A percentile compares a stretch with the other conserved stretches of the same genome.
Conservation (phyloP, 2,113 vertebrate species). For the Miniopterus natalensis region DNA sequence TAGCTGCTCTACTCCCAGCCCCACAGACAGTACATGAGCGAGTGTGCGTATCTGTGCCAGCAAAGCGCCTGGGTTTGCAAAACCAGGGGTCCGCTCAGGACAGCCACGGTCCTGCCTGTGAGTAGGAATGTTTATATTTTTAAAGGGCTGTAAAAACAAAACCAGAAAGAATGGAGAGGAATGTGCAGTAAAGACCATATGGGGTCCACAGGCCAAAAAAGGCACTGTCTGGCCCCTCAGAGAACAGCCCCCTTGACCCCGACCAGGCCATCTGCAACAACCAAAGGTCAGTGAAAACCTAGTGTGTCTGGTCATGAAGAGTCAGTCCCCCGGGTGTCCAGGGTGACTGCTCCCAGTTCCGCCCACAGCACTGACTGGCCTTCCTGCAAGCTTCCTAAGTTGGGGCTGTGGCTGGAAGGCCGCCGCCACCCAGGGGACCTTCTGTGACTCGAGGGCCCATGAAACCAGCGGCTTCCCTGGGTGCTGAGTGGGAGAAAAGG, state of each 20-base stretch:
- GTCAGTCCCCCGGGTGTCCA: neutral
- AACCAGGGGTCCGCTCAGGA: rapidly evolving
- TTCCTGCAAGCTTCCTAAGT: rapidly evolving
- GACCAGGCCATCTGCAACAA: rapidly evolving
- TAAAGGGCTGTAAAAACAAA: neutral
- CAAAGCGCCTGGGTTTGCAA: neutral
- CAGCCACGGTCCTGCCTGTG: rapidly evolving
- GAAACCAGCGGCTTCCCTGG: neutral
- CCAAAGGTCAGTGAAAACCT: neutral
- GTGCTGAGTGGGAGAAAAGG: neutral
- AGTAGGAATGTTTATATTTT: neutral
- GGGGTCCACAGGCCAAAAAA: rapidly evolving
- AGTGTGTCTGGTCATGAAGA: rapidly evolving
- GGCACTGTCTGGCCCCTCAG: neutral
- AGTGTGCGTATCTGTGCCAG: rapidly evolving
- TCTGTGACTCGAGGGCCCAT: neutral
- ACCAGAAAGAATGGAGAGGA: neutral
- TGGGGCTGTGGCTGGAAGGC: neutral
- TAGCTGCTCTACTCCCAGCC: neutral
- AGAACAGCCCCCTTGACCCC: neutral
- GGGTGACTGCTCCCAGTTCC: rapidly evolving
- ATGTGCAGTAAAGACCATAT: rapidly evolving
- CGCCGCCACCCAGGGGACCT: neutral
- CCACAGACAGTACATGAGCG: rapidly evolving
- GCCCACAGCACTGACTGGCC: neutral